Evolutionary conservation across 2,888 invertebrate genomes (phyloP).

Genomic region (Alsophila aescularia): DNA sequence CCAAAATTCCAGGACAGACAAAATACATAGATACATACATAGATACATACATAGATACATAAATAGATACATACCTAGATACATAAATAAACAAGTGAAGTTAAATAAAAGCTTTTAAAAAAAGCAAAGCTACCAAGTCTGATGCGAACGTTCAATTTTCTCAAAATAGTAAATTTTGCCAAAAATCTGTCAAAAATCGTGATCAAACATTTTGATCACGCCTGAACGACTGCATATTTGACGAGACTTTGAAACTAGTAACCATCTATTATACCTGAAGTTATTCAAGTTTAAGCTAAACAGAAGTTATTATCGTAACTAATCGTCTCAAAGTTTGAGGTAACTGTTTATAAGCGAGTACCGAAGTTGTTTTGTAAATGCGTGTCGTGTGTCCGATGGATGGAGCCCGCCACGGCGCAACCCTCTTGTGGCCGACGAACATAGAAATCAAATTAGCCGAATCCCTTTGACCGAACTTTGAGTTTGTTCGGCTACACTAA

Average conservation of each 20-base stretch:
- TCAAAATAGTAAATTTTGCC: neutral
- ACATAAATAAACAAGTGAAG: too few species aligned
- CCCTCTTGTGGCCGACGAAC: slow-evolving; percentile 61
- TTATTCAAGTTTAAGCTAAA: slow-evolving; percentile 14
- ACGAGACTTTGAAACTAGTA: neutral
- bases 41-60: too few species aligned
- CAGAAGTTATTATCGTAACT: slow-evolving; percentile 24
- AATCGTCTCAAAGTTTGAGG: slow-evolving; percentile 32
- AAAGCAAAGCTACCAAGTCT: slow-evolving; percentile 26
- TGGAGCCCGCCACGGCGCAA: slow-evolving; percentile 38
- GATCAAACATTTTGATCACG: neutral
- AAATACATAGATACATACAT: too few species aligned
- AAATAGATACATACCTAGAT: too few species aligned
- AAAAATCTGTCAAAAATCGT: neutral
- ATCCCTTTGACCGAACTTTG: slow-evolving; percentile 65
- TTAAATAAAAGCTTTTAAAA: too few species aligned
- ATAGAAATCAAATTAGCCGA: slow-evolving; percentile 69
- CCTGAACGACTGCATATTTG: neutral
- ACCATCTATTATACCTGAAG: neutral
- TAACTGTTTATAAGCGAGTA: slow-evolving; percentile 27
- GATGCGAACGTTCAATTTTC: slow-evolving; percentile 15
- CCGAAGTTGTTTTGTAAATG: slow-evolving; percentile 52
- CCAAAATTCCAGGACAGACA: too few species aligned
- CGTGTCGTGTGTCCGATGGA: slow-evolving; percentile 52
- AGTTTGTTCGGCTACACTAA: slow-evolving; percentile 56